These are phyloP conservation scores for Rhegmatorhina hoffmannsi DNA, from an alignment of 2,113 vertebrate species.

Conservation along the genomic window DNA sequence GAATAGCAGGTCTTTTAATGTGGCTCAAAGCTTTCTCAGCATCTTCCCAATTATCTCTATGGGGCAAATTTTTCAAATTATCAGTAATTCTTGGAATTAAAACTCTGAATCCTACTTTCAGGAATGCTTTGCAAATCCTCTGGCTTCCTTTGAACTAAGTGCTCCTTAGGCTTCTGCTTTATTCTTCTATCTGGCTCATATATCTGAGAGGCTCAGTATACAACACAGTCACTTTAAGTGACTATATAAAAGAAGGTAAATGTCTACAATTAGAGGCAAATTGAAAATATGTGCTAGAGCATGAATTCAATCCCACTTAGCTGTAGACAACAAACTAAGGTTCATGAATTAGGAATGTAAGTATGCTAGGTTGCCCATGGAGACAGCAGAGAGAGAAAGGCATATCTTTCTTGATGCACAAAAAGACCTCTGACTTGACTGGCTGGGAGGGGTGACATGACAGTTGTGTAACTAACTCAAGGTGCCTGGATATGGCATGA, in stretches of 20 bases:
- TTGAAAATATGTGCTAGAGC: not conserved
- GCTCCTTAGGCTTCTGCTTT: not conserved
- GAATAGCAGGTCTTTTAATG: not conserved
- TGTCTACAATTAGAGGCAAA: not conserved
- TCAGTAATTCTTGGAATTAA: not conserved
- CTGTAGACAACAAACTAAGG: not conserved
- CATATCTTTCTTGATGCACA: not conserved
- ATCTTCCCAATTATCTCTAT: not conserved
- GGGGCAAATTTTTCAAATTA: conserved; percentile 3
- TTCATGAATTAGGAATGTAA: not conserved
- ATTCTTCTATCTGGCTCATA: not conserved
- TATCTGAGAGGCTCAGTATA: not conserved
- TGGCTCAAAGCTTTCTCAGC: not conserved
- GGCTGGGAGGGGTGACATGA: not conserved
- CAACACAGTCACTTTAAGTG: not conserved
- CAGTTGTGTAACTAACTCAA: not conserved
- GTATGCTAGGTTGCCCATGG: not conserved
- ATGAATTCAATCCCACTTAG: not conserved
- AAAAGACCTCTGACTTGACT: not conserved
- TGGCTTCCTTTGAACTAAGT: conserved; percentile 12
- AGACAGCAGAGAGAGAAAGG: not conserved
- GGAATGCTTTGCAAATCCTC: not conserved
- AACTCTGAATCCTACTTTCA: not conserved
- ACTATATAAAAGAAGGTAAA: not conserved
- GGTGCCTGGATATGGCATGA: not conserved